phyloP scores from a whole-genome alignment of 2,797 vertebrate species.

The Diplodus sargus region DNA sequence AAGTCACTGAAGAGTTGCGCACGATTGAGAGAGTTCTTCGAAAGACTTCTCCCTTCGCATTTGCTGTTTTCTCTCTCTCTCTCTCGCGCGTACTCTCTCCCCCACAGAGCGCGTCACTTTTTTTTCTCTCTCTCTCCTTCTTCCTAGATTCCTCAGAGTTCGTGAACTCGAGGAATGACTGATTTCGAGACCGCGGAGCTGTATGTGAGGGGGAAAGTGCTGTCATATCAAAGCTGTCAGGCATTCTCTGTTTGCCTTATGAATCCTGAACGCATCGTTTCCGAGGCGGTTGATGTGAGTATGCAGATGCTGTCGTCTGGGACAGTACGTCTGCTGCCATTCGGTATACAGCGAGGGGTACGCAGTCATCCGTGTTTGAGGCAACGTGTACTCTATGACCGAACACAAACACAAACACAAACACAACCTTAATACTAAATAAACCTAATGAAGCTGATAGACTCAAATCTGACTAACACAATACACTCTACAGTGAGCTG shows the following conservation, averaged over 20 bases:
- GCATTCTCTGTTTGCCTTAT: slow-evolving; percentile 52
- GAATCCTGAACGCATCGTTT: slow-evolving; percentile 49
- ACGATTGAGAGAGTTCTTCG: slow-evolving; percentile 49
- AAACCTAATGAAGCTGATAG: neutral
- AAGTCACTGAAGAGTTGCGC: slow-evolving; percentile 44
- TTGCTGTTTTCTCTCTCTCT: slow-evolving; percentile 19
- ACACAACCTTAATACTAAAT: slow-evolving; percentile 34
- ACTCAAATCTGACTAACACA: slow-evolving; percentile 4
- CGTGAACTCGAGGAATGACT: slow-evolving; percentile 66
- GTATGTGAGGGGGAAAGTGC: slow-evolving; percentile 32
- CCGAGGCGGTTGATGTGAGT: slow-evolving; percentile 54
- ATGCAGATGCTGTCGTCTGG: slow-evolving; percentile 41
- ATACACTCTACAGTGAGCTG: neutral
- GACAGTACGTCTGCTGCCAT: slow-evolving; percentile 51
- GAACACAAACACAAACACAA: slow-evolving; percentile 50
- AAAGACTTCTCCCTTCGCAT: slow-evolving; percentile 41
- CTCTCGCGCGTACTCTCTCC: slow-evolving; percentile 15
- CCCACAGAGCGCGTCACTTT: slow-evolving; percentile 16
- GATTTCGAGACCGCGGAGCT: slow-evolving; percentile 52
- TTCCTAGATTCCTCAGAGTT: slow-evolving; percentile 62
- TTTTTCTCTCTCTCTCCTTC: slow-evolving; percentile 16
- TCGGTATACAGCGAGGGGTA: slow-evolving; percentile 30
- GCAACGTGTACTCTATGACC: slow-evolving; percentile 36
- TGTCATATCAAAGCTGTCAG: slow-evolving; percentile 74
- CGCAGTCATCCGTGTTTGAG: slow-evolving; percentile 26